A percentile compares a stretch with the other conserved stretches of the same genome.
These are phyloP conservation scores for Tympanoctomys barrerae DNA, from an alignment of 2,797 vertebrate genomes.

Conservation along the genomic window DNA sequence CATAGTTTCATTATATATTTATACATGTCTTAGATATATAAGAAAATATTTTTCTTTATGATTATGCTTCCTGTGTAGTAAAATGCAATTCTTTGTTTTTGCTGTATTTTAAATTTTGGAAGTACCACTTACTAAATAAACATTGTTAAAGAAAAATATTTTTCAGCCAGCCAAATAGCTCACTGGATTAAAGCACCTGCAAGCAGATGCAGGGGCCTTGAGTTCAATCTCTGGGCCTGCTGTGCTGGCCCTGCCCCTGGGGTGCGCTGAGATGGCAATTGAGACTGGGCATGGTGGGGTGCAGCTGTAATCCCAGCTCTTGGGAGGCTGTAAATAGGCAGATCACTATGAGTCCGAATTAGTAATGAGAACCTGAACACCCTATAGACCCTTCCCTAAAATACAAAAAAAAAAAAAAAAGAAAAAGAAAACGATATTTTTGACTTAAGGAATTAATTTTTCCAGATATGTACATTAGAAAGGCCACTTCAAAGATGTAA, in stretches of 20 bases:
- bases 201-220: no score
- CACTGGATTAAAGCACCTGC: no score
- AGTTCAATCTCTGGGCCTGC: no score
- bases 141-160: not conserved
- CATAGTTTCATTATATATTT: constrained; percentile 51
- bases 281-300: no score
- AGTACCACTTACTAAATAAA: not conserved
- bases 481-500: constrained; percentile 3
- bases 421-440: not conserved
- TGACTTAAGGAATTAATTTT: constrained; percentile 55
- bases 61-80: not conserved
- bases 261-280: no score
- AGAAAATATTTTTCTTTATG: constrained; percentile 23
- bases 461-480: constrained; percentile 12
- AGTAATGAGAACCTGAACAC: no score
- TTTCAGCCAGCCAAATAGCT: no score
- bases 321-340: no score
- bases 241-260: no score
- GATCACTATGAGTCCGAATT: no score
- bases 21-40: not conserved
- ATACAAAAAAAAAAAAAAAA: not conserved
- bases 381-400: no score
- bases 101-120: constrained; percentile 53
- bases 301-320: no score
- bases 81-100: not conserved